Conservation (phyloP, 2,797 vertebrate genomes). For the Rhinoraja longicauda region DNA sequence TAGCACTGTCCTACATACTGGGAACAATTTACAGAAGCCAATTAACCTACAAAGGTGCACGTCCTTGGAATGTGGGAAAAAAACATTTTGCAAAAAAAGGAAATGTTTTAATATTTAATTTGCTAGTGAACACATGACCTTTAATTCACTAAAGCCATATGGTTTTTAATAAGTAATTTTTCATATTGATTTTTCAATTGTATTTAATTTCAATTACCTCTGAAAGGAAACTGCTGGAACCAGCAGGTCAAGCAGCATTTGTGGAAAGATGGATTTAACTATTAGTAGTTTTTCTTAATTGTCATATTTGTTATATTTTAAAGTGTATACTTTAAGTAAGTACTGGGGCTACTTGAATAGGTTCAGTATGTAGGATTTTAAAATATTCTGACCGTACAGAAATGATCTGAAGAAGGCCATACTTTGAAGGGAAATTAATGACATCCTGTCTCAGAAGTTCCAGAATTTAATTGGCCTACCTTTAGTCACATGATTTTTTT, state of each 20-base stretch:
- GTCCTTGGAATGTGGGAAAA: too few species aligned
- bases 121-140: background rate
- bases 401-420: background rate
- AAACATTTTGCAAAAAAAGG: background rate
- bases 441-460: background rate
- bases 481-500: background rate
- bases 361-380: background rate
- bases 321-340: background rate
- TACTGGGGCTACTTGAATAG: background rate
- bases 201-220: background rate
- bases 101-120: background rate
- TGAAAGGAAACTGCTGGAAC: too few species aligned
- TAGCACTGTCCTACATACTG: too few species aligned
- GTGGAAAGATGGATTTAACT: too few species aligned
- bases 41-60: too few species aligned
- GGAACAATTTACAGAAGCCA: too few species aligned
- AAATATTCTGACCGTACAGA: background rate
- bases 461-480: background rate
- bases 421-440: background rate
- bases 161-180: background rate
- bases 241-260: too few species aligned
- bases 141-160: background rate
- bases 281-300: too few species aligned
- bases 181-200: background rate
- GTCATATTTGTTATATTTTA: background rate